A percentile compares a stretch with the other conserved stretches of the same genome.
phyloP scores from a whole-genome alignment of 2,113 vertebrate species.

The Chaetops frenatus region DNA sequence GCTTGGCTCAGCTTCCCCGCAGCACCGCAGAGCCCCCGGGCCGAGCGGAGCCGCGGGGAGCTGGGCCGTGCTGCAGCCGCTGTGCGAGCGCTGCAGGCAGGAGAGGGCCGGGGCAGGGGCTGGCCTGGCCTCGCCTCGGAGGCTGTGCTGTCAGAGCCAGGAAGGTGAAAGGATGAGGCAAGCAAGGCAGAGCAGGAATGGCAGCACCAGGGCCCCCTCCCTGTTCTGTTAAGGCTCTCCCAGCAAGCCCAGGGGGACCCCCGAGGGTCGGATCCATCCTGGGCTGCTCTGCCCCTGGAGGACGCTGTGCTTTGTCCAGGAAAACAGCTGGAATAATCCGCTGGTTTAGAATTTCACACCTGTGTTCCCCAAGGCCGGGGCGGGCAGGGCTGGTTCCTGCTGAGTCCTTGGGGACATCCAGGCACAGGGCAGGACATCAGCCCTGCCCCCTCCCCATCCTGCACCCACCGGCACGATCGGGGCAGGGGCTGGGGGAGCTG shows the following conservation, averaged over 20 bases:
- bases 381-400: neutral
- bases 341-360: neutral
- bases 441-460: neutral
- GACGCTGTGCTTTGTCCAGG: accelerated
- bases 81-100: neutral
- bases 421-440: neutral
- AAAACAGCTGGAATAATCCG: neutral
- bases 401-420: neutral
- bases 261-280: neutral
- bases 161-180: neutral
- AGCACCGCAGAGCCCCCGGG: neutral
- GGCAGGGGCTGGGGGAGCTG: neutral
- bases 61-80: neutral
- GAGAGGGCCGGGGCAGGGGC: neutral
- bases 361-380: neutral
- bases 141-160: neutral
- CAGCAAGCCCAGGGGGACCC: neutral
- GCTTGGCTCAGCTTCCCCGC: neutral
- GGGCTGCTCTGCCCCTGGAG: neutral
- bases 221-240: neutral
- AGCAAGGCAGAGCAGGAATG: neutral
- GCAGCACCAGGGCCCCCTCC: neutral
- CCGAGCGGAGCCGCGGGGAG: neutral
- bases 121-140: neutral
- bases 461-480: accelerated